phyloP scores from a whole-genome alignment of 2,888 invertebrate species.

The Selenia dentaria region DNA sequence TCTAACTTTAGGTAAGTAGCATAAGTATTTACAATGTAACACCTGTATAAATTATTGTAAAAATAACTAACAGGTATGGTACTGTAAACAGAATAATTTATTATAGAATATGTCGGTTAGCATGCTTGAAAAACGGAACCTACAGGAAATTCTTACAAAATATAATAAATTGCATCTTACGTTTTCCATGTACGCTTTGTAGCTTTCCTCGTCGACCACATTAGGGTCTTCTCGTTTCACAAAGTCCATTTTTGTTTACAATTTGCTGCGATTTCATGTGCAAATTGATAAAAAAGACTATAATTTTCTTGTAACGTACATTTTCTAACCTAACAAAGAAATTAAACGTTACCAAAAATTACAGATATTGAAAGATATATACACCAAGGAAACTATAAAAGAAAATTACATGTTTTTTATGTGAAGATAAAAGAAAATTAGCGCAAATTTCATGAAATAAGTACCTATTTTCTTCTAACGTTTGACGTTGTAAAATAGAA shows the following conservation, averaged over 20 bases:
- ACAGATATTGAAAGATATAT: background rate
- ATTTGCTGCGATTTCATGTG: background rate
- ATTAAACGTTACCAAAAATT: background rate
- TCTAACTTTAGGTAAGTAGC: too few relatives aligned
- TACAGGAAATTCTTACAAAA: too few relatives aligned
- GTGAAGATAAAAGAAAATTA: background rate
- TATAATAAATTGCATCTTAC: too few relatives aligned
- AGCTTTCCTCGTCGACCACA: constrained; percentile 66
- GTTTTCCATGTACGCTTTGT: constrained; percentile 69
- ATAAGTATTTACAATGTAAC: too few relatives aligned
- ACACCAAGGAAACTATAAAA: background rate
- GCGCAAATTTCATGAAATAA: constrained; percentile 27
- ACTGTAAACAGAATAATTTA: too few relatives aligned
- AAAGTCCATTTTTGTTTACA: constrained; percentile 63
- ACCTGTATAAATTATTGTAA: too few relatives aligned
- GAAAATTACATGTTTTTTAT: constrained; percentile 1
- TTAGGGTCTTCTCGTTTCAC: constrained; percentile 74
- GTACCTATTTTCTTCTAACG: constrained; percentile 34
- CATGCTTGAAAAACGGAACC: too few relatives aligned
- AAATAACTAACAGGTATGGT: too few relatives aligned
- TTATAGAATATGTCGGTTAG: too few relatives aligned
- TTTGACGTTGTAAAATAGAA: constrained; percentile 56
- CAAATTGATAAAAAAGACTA: constrained; percentile 26
- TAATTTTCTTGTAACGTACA: constrained; percentile 47
- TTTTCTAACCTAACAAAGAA: constrained; percentile 59